These are phyloP conservation scores for Albula glossodonta DNA, from an alignment of 2,113 vertebrate genomes.

Conservation along the genomic window DNA sequence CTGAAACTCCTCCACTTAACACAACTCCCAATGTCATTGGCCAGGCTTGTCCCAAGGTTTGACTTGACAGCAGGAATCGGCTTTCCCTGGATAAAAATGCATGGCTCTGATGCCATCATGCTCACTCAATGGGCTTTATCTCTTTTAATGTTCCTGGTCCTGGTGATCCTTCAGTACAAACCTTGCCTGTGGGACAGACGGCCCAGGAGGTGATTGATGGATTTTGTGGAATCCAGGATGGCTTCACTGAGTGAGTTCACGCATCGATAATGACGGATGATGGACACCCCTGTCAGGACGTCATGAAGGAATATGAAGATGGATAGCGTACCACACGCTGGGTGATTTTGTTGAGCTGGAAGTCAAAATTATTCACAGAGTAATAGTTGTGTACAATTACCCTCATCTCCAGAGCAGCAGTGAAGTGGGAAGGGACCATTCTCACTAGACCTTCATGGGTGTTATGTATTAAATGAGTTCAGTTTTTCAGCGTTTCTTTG, in stretches of 20 bases:
- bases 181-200: slow-evolving; percentile 61
- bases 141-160: neutral
- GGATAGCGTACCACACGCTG: slow-evolving; percentile 65
- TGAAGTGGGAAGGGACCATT: neutral
- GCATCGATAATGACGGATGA: slow-evolving; percentile 78
- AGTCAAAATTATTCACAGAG: slow-evolving; percentile 63
- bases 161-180: slow-evolving; percentile 21
- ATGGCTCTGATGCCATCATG: neutral
- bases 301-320: slow-evolving; percentile 72
- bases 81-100: neutral
- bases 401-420: slow-evolving; percentile 37
- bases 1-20: slow-evolving; percentile 32
- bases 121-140: neutral
- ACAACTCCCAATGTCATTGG: slow-evolving; percentile 47
- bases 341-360: slow-evolving; percentile 69
- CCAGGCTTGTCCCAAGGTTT: slow-evolving; percentile 51
- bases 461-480: neutral
- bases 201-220: slow-evolving; percentile 66
- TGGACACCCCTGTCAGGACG: slow-evolving; percentile 71
- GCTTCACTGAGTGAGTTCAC: slow-evolving; percentile 68
- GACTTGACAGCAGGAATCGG: too few species aligned
- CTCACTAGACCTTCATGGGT: neutral
- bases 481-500: too few species aligned
- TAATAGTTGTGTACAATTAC: slow-evolving; percentile 61
- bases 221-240: slow-evolving; percentile 64